Percentiles rank a stretch among this genome's conserved stretches.
Evolutionary conservation across 2,797 vertebrate genomes (phyloP).

Genomic region (Clarias pachynema): DNA sequence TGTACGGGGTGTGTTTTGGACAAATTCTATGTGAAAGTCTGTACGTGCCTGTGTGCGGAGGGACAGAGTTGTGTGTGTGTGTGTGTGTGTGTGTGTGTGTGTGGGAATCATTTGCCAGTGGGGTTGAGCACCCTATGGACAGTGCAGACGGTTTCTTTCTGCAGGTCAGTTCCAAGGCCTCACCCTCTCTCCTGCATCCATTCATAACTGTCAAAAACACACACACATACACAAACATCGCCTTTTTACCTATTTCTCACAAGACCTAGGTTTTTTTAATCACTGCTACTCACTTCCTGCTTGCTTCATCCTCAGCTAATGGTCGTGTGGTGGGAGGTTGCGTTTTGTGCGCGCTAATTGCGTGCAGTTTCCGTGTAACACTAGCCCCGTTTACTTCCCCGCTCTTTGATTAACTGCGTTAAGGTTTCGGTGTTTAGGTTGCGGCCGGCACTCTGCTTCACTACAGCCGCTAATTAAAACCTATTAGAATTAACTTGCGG

Average conservation of each 20-base stretch:
- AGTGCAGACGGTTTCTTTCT: conserved; percentile 39
- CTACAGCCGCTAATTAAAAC: conserved; percentile 48
- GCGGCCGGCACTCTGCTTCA: conserved; percentile 41
- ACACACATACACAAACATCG: neutral
- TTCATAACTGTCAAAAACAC: conserved; percentile 41
- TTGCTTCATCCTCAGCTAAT: conserved; percentile 2
- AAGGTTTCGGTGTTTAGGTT: conserved; percentile 44
- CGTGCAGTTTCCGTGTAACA: conserved; percentile 18
- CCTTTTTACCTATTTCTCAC: neutral
- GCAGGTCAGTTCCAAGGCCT: conserved; percentile 44
- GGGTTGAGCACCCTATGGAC: conserved; percentile 38
- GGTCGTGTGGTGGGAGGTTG: conserved; percentile 9
- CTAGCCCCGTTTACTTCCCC: conserved; percentile 29
- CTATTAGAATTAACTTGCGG: conserved; percentile 51
- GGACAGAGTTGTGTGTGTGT: neutral
- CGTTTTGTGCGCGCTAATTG: conserved; percentile 30
- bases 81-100: conserved; percentile 19
- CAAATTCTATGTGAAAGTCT: neutral
- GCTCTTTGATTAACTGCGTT: conserved; percentile 46
- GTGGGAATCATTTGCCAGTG: neutral
- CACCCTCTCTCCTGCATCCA: conserved; percentile 32
- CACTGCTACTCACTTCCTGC: conserved; percentile 28
- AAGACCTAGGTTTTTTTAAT: conserved; percentile 36
- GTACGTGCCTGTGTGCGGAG: neutral
- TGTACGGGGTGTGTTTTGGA: neutral